Conservation (phyloP, 1,140 invertebrate genomes). For the Drosophila suzukii region DNA sequence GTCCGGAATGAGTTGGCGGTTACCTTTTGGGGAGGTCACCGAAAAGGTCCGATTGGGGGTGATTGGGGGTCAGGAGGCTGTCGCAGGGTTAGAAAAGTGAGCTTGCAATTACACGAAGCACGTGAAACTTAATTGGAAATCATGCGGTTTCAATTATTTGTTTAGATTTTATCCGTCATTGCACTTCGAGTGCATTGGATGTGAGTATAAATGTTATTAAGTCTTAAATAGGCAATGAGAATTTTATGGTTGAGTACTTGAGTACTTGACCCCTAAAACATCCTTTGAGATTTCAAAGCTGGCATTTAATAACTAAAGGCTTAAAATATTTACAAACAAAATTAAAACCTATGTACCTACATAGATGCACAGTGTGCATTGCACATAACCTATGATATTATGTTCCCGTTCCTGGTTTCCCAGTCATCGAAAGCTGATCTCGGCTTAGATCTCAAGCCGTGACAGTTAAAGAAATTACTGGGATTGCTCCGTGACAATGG, state of each 20-base stretch:
- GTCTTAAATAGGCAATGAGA: background rate
- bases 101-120: slow-evolving; percentile 11
- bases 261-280: too few relatives aligned
- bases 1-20: slow-evolving; percentile 14
- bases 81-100: background rate
- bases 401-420: too few relatives aligned
- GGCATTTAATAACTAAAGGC: too few relatives aligned
- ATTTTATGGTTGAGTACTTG: too few relatives aligned
- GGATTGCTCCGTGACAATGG: slow-evolving; percentile 52
- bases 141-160: slow-evolving; percentile 2
- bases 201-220: background rate
- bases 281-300: too few relatives aligned
- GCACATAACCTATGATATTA: too few relatives aligned
- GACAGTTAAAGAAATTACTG: slow-evolving; percentile 62
- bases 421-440: slow-evolving; percentile 20
- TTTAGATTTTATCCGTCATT: background rate
- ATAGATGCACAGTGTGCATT: too few relatives aligned
- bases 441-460: slow-evolving; percentile 30
- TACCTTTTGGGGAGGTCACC: slow-evolving; percentile 21
- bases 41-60: background rate
- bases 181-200: background rate
- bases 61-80: background rate
- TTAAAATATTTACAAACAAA: too few relatives aligned
- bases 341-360: too few relatives aligned
- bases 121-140: slow-evolving; percentile 21